Percentiles rank a stretch among this genome's conserved stretches.
Conservation (phyloP, 2,113 vertebrate genomes). For the Fregata magnificens region DNA sequence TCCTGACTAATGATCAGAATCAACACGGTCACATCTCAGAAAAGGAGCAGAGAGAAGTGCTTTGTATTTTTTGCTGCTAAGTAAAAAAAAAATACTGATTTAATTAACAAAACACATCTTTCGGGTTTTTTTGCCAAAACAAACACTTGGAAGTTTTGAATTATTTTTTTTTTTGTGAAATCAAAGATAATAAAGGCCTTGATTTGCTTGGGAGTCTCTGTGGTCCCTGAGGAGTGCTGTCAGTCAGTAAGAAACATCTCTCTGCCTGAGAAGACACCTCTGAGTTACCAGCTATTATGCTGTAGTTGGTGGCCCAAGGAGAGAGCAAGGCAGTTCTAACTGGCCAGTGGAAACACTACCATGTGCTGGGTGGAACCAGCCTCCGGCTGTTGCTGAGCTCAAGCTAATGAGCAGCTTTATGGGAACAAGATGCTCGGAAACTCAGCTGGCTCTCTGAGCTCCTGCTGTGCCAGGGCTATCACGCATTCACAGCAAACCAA, state of each 20-base stretch:
- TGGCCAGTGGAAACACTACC: slow-evolving; percentile 37
- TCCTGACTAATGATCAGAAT: background rate
- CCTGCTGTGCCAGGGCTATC: background rate
- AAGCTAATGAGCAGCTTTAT: slow-evolving; percentile 24
- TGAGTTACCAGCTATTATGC: background rate
- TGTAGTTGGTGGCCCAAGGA: background rate
- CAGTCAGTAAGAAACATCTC: background rate
- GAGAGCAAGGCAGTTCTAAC: slow-evolving; percentile 30
- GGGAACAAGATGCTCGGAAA: slow-evolving; percentile 44
- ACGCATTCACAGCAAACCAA: background rate
- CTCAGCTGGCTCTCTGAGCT: background rate
- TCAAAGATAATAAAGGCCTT: background rate
- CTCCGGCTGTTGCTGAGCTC: background rate
- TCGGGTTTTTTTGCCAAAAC: background rate
- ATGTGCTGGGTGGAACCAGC: slow-evolving; percentile 60
- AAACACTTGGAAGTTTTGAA: background rate
- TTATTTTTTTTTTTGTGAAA: background rate
- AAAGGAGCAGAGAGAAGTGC: background rate
- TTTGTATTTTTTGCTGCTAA: background rate
- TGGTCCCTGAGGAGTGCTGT: background rate
- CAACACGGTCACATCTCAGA: background rate
- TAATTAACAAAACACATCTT: background rate
- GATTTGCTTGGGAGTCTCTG: background rate
- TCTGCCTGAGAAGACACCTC: background rate
- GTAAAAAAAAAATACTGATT: background rate